A percentile compares a stretch with the other conserved stretches of the same genome.
These are phyloP conservation scores for Apodemus speciosus DNA, from an alignment of 2,113 vertebrate species.

Conservation along the genomic window DNA sequence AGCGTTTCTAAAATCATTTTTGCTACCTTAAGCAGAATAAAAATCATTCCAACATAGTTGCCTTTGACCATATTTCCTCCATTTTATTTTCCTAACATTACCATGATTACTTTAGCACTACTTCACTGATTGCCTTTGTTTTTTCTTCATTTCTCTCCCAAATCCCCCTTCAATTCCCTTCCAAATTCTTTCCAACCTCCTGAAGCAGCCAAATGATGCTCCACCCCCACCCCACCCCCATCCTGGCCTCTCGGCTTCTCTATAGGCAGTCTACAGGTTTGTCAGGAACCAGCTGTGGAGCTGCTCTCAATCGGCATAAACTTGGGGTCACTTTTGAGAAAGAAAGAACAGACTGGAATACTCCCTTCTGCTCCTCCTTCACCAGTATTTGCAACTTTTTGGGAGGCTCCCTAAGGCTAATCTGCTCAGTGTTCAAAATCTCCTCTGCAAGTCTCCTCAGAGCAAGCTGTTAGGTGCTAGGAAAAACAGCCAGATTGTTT, in stretches of 20 bases:
- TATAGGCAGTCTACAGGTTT: constrained; percentile 3
- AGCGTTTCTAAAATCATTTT: constrained; percentile 6
- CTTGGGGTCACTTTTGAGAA: neutral
- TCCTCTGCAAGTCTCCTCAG: neutral
- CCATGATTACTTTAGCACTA: neutral
- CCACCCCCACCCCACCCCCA: neutral
- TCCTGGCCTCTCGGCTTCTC: constrained; percentile 7
- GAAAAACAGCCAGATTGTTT: neutral
- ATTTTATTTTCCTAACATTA: constrained; percentile 6
- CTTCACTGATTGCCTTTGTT: neutral
- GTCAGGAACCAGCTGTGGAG: neutral
- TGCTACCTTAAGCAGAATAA: neutral
- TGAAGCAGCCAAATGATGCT: constrained; percentile 38
- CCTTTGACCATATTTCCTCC: neutral
- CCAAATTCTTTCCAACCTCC: constrained; percentile 48
- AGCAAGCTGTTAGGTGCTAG: neutral
- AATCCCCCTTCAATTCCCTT: neutral
- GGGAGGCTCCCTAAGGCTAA: neutral
- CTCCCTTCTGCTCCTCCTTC: neutral
- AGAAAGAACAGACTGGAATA: neutral
- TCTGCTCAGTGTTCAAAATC: neutral
- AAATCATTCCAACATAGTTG: neutral
- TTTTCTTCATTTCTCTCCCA: constrained; percentile 15
- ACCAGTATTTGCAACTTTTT: constrained; percentile 21
- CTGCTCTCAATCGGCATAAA: neutral